Evolutionary conservation across 2,888 invertebrate species (phyloP).

Genomic region (Hypena proboscidalis): DNA sequence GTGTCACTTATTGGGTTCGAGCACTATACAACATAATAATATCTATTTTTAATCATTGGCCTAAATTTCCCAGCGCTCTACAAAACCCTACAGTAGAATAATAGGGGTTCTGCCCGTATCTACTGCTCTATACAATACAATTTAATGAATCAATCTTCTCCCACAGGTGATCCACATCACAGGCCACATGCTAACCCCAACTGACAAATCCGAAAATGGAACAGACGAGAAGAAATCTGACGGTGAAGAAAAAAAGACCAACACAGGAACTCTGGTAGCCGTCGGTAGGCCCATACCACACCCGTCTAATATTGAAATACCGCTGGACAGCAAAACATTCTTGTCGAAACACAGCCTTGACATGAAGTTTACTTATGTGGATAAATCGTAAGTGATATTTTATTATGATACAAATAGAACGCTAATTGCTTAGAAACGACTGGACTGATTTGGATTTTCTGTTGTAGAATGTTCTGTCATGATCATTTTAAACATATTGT

Average conservation of each 20-base stretch:
- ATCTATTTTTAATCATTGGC: no score
- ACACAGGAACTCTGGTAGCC: slow-evolving; percentile 87
- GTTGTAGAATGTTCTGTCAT: no score
- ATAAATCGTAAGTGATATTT: slow-evolving; percentile 91
- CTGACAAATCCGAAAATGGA: slow-evolving; percentile 46
- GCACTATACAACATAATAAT: no score
- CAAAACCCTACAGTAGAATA: no score
- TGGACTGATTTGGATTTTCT: no score
- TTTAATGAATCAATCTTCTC: not conserved
- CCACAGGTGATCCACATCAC: slow-evolving; percentile 94
- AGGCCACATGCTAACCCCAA: slow-evolving; percentile 89
- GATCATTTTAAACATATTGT: no score
- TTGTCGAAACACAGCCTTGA: slow-evolving; percentile 95
- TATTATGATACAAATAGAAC: not conserved
- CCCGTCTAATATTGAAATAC: slow-evolving; percentile 96
- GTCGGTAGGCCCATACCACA: slow-evolving; percentile 94
- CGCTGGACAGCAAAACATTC: slow-evolving; percentile 95
- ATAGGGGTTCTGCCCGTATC: no score
- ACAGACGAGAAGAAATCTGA: slow-evolving; percentile 70
- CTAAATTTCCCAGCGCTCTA: no score
- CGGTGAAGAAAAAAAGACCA: slow-evolving; percentile 54
- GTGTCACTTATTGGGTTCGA: no score
- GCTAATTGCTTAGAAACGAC: not conserved
- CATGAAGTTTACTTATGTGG: slow-evolving; percentile 97
- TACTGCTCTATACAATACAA: no score